Base-by-base conservation (phyloP, 2,113 vertebrate species). In the Ophthalmolycus amberensis region DNA sequence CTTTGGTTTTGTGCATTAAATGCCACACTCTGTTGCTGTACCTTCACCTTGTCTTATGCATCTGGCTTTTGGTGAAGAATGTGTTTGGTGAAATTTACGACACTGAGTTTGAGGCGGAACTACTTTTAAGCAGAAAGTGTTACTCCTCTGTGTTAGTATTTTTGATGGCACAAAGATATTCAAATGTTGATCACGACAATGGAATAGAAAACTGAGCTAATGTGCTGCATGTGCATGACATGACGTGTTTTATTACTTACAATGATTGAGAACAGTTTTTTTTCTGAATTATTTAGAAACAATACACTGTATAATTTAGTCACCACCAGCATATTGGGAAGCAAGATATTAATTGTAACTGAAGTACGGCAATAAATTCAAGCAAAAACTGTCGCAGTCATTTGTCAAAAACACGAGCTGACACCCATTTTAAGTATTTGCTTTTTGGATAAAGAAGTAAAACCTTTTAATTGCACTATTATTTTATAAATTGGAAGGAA, bases 1-100 rank as follows among this genome's bases (percentile, higher is more conserved):
- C 85, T 85, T 84, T 40, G 79, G 81, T 89, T 75, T 27, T n/a
- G 63, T 73, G 71, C 72, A 78, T 88, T 86, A 84, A 91, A 92
- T 79, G 80, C 68, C 20, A 73, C n/a, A 20, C 73, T 79, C 40
- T 56, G 60, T 63, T 77, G 79, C 56, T 15, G 58, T 83, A 67
- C 48, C 74, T 75, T 80, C 65, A 80, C 64, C 37, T 52, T 48
- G 71, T 87, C 70, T 83, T 34, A 68, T 50, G 60, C 65, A 80
- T 79, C 62, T 85, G 80, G 72, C 52, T 82, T 71, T 77, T 72
- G 52, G 67, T 85, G 77, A 78, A 67, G 75, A 79, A 83, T 68
- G 80, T 80, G 68, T 75, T 71, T 1, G 1, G 14, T 32, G 0
- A 80, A 79, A 90, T 86, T 66, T 71, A 80, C 67, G 63, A 64